Evolutionary conservation across 1,140 invertebrate species (phyloP).

Genomic region (Brachionus rubens): DNA sequence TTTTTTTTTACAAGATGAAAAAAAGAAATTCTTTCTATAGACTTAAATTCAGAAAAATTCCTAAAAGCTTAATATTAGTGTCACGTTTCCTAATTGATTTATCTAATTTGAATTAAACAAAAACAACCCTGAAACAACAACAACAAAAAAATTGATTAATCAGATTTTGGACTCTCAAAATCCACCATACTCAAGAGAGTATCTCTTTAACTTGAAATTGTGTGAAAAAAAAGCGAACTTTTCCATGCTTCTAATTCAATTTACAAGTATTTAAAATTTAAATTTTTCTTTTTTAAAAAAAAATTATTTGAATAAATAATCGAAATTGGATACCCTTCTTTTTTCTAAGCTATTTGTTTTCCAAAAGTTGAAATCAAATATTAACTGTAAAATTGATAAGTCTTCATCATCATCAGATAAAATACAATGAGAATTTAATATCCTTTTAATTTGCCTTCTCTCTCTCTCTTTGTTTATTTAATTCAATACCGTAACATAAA

Average conservation of each 20-base stretch:
- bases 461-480: slow-evolving; percentile 4
- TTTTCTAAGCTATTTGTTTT: slow-evolving; percentile 9
- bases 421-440: slow-evolving; percentile 30
- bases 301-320: background rate
- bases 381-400: slow-evolving; percentile 1
- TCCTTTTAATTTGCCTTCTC: background rate
- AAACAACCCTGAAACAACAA: background rate
- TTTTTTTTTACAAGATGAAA: background rate
- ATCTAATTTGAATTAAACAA: slow-evolving; percentile 29
- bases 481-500: slow-evolving; percentile 12
- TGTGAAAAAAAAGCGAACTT: too few relatives aligned
- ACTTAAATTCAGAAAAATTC: too few relatives aligned
- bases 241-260: slow-evolving; percentile 6
- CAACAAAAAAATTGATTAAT: slow-evolving; percentile 30
- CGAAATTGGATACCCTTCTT: slow-evolving; percentile 14
- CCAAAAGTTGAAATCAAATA: background rate
- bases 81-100: slow-evolving; percentile 40
- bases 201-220: too few relatives aligned
- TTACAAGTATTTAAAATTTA: slow-evolving; percentile 34
- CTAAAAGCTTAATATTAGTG: slow-evolving; percentile 5
- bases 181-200: too few relatives aligned
- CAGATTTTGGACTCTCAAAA: background rate
- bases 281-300: background rate
- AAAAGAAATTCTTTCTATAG: background rate
- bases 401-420: background rate